Conservation (phyloP, 2,888 invertebrate genomes). For the Nasonovia ribisnigri region DNA sequence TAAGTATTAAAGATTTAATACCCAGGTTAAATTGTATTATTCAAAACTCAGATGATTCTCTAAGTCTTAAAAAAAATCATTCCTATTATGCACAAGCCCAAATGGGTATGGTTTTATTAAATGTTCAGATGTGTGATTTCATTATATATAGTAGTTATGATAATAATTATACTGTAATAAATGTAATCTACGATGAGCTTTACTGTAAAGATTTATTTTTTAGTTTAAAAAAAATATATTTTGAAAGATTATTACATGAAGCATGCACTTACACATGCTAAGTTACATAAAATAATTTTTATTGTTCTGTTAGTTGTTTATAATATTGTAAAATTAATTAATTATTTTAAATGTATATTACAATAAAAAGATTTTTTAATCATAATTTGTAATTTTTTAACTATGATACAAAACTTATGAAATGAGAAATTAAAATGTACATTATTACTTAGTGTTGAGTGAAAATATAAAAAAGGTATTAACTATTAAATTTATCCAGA, state of each 20-base stretch:
- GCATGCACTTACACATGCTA: background rate
- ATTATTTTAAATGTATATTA: constrained; percentile 11
- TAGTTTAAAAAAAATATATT: constrained; percentile 34
- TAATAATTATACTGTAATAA: background rate
- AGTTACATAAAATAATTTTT: background rate
- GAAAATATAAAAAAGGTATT: constrained; percentile 4
- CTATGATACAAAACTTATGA: background rate
- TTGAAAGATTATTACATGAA: constrained; percentile 36
- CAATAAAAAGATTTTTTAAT: background rate
- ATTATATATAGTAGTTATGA: constrained; percentile 28
- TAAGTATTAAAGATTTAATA: background rate
- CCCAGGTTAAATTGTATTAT: background rate
- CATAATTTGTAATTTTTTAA: background rate
- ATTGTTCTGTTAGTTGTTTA: constrained; percentile 6
- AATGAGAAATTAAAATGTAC: constrained; percentile 9
- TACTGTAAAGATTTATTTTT: constrained; percentile 41
- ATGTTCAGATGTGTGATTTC: constrained; percentile 17
- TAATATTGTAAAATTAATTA: constrained; percentile 4
- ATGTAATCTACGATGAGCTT: background rate
- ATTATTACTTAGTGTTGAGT: background rate
- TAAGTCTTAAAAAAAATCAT: constrained; percentile 11
- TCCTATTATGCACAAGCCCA: constrained; percentile 42
- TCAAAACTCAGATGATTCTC: constrained; percentile 8
- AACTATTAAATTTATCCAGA: constrained; percentile 29
- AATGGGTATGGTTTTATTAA: constrained; percentile 40